Percentiles rank a stretch among this genome's conserved stretches.
Conservation (phyloP, 2,888 invertebrate species). For the Catocala nupta region DNA sequence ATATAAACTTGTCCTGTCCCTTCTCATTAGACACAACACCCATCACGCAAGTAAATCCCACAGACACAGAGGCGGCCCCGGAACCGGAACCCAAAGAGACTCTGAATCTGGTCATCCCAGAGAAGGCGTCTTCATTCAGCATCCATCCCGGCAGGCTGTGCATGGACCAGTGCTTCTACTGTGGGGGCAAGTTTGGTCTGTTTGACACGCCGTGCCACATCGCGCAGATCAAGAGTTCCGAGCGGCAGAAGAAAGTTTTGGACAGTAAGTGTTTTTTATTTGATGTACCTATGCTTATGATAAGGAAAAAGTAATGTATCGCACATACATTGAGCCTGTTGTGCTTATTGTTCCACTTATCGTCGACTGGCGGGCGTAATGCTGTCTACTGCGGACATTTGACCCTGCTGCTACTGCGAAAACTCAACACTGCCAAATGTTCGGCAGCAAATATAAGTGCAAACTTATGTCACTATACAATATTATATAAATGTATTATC, state of each 20-base stretch:
- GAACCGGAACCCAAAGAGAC: slow-evolving; percentile 83
- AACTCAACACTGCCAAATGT: too few relatives aligned
- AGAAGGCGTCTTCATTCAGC: slow-evolving; percentile 95
- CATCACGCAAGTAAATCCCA: slow-evolving; percentile 20
- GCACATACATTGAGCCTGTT: too few relatives aligned
- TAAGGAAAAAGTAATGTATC: too few relatives aligned
- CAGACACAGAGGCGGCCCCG: slow-evolving; percentile 73
- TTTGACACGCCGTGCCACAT: slow-evolving; percentile 96
- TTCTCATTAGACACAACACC: slow-evolving; percentile 9
- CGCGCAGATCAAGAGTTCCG: slow-evolving; percentile 94
- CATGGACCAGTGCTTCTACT: slow-evolving; percentile 95
- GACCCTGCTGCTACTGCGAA: too few relatives aligned
- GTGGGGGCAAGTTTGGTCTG: slow-evolving; percentile 95
- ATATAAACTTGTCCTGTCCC: neutral
- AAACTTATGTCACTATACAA: too few relatives aligned
- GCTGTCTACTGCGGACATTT: too few relatives aligned
- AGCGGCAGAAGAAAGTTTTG: slow-evolving; percentile 93
- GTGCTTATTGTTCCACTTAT: too few relatives aligned
- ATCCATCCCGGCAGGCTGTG: slow-evolving; percentile 94
- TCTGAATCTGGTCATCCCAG: slow-evolving; percentile 92
- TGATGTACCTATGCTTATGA: too few relatives aligned
- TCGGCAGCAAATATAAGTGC: too few relatives aligned
- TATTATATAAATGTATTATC: too few relatives aligned
- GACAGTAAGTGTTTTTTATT: slow-evolving; percentile 86
- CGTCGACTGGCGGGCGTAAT: too few relatives aligned